A percentile compares a stretch with the other conserved stretches of the same genome.
Evolutionary conservation across 2,113 vertebrate genomes (phyloP).

Genomic region (Nanorana parkeri): DNA sequence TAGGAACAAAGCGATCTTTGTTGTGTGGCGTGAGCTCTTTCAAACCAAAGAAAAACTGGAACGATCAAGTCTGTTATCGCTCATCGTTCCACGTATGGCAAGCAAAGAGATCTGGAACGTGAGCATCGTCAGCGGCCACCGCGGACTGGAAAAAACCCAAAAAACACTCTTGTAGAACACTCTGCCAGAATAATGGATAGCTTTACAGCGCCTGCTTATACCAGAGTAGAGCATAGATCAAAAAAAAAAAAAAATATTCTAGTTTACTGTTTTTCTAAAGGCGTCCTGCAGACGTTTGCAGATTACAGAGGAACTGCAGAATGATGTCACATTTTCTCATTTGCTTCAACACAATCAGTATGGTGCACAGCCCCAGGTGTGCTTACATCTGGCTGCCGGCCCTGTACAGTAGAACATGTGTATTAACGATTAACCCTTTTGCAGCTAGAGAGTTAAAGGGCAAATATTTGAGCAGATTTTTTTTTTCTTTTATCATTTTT

Average conservation of each 20-base stretch:
- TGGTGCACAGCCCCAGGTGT: slow-evolving; percentile 25
- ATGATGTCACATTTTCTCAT: slow-evolving; percentile 17
- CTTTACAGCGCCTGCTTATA: background rate
- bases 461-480: slow-evolving; percentile 6
- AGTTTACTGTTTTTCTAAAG: slow-evolving; percentile 1
- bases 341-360: slow-evolving; percentile 31
- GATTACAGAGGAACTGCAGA: slow-evolving; percentile 29
- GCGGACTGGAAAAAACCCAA: background rate
- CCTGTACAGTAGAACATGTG: slow-evolving; percentile 52
- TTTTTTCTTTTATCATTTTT: background rate
- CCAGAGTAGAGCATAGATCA: background rate
- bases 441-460: slow-evolving; percentile 26
- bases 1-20: too few species aligned
- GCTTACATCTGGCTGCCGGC: slow-evolving; percentile 1
- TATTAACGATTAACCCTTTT: slow-evolving; percentile 40
- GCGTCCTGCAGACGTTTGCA: slow-evolving; percentile 38
- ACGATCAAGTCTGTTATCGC: too few species aligned
- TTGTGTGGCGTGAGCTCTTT: too few species aligned
- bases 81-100: too few species aligned
- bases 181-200: slow-evolving; percentile 25
- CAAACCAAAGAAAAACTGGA: too few species aligned
- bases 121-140: too few species aligned
- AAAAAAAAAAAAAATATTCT: slow-evolving; percentile 10
- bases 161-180: background rate
- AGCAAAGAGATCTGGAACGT: too few species aligned